Base-by-base conservation (phyloP, 2,888 invertebrate genomes). In the Exocentrus adspersus region DNA sequence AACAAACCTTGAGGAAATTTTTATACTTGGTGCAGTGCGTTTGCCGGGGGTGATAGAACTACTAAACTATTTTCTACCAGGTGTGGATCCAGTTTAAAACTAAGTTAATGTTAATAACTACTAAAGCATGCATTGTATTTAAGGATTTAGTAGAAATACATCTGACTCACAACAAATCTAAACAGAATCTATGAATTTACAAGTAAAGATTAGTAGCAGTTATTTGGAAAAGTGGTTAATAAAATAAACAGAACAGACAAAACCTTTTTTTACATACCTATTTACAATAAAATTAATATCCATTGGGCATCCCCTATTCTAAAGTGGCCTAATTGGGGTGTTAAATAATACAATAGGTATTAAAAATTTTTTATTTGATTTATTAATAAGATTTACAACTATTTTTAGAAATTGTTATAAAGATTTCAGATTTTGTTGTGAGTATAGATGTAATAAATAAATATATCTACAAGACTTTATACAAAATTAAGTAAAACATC, bases 381-480 rank as follows among this genome's bases (percentile, higher is more conserved):
- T 77, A 78, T 78, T 78, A 78, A 75, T 77, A 75, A 75, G 70
- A 74, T 77, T 78, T 80, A 79, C 79, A 77, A 74, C 75, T 76
- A 77, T 77, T 75, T 75, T 77, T 71, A 75, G 74, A 71, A 64
- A 77, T 76, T 75, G 74, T 78, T 79, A 75, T 78, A 75, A 76
- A 75, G 73, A 71, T 75, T 78, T 76, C 75, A 77, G 77, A 78
- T 75, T 81, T 82, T 82, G 82, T 82, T 82, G 82, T 82, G 82
- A 82, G 82, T 82, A 81, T 80, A 82, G 82, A 82, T 82, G 82
- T 80, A 78, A 81, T 81, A 81, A 82, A 82, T 81, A 80, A 79
- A 80, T 79, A 79, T 82, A 82, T 81, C 80, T 82, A 82, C 82
- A 82, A 80, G 80, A 79, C 79, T 82, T 82, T 81, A 79, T 82